Base-by-base conservation (phyloP, 2,797 vertebrate genomes). In the Morus bassanus region DNA sequence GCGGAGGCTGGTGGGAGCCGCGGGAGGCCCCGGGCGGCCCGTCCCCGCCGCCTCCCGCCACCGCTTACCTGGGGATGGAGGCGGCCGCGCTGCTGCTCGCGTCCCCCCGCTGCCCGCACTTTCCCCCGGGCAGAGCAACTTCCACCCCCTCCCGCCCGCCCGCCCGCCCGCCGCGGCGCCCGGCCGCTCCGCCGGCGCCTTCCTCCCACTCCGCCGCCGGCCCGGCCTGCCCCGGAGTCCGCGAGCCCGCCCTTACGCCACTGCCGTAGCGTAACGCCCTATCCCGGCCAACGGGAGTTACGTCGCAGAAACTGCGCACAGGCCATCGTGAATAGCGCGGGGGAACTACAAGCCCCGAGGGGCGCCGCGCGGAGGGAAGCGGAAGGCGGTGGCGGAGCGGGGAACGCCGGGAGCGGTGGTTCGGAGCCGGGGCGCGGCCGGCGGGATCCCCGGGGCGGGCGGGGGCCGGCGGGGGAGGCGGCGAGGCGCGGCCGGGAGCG, bases 321-420 rank as follows among this genome's bases (percentile, higher is more conserved):
- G 33, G 56, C 87, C 89, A 73, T 91, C 89, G 92, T 91, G 96
- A 97, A 97, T 96, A 75, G 88, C 77, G 33, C 37, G 23, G 31
- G 6, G 19, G 80, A 67, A 98, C 97, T 98, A 97, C 98, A 50
- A 51, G 25, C 88, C 97, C 98, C 98, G 96, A 43, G 89, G 80
- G 87, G 87, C 91, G 11, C n/a, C 46, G 97, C 90, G 94, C 53
- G 53, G 30, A 35, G 35, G 24, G 88, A 69, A 89, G 41, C 81
- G 91, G 88, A 93, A 93, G 7, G 22, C 15, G 21, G 53, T 2
- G 19, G 22, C 35, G 4, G 10, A 63, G 67, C 15, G 46, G 61
- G 30, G 67, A 9, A 18, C 33, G 33, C 54, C 13, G 64, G 54
- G 65, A 57, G 27, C 16, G 9, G 45, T 13, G 45, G 35, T 13